Conservation (phyloP, 1,140 invertebrate genomes). For the Aphelinus certus region DNA sequence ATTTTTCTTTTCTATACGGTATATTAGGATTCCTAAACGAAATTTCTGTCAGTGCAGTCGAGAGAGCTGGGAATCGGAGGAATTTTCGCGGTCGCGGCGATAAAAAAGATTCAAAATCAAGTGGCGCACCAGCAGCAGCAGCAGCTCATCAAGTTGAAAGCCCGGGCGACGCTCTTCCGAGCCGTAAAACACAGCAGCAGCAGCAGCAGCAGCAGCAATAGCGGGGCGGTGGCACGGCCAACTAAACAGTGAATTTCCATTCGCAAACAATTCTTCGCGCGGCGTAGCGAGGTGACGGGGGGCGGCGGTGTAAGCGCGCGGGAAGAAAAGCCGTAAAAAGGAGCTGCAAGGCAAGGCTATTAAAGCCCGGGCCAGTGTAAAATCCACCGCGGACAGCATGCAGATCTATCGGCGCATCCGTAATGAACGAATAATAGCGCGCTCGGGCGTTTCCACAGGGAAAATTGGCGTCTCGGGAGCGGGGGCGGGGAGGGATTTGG, state of each 20-base stretch:
- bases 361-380: neutral
- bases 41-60: too few species aligned
- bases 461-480: neutral
- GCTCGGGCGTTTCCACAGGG: neutral
- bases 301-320: neutral
- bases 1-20: too few species aligned
- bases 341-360: neutral
- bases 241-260: constrained; percentile 25
- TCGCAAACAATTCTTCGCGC: constrained; percentile 10
- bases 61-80: too few species aligned
- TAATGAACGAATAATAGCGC: constrained; percentile 24
- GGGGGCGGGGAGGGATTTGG: neutral
- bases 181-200: neutral
- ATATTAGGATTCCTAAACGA: too few species aligned
- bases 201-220: too few species aligned
- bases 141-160: constrained; percentile 5
- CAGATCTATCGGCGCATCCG: constrained; percentile 13
- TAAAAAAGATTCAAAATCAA: neutral
- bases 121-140: neutral
- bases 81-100: constrained; percentile 14
- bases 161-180: neutral
- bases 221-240: neutral
- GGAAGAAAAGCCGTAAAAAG: neutral
- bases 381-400: neutral
- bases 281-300: too few species aligned